phyloP scores from a whole-genome alignment of 2,797 vertebrate species.

The Oceanodroma leucorhoa region DNA sequence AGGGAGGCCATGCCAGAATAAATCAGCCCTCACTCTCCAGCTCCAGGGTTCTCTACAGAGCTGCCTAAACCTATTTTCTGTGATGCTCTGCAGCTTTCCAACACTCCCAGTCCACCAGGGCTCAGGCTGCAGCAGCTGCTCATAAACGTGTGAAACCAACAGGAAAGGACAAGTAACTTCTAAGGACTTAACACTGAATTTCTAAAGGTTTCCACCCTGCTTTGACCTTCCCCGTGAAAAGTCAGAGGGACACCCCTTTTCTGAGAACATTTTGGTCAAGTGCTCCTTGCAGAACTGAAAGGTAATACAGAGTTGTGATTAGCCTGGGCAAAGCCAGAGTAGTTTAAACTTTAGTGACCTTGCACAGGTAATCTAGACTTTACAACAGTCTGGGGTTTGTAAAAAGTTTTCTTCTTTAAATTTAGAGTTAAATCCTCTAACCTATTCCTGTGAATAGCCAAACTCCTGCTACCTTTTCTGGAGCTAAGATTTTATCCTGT shows the following conservation, averaged over 20 bases:
- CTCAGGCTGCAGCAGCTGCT: constrained; percentile 33
- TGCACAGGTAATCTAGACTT: neutral
- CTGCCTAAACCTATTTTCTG: constrained; percentile 40
- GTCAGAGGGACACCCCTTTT: neutral
- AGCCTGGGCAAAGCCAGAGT: neutral
- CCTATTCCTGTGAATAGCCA: neutral
- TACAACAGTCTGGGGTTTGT: neutral
- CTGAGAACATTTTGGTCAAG: neutral
- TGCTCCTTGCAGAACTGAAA: neutral
- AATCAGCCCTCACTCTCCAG: constrained; percentile 4
- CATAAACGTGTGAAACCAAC: constrained; percentile 19
- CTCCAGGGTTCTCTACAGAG: neutral
- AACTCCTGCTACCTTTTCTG: neutral
- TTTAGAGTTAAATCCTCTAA: neutral
- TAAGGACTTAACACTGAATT: neutral
- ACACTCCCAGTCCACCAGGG: constrained; percentile 7
- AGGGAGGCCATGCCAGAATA: neutral
- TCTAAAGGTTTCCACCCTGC: neutral
- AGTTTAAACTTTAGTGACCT: neutral
- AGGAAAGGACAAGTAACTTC: constrained; percentile 6
- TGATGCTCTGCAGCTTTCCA: constrained; percentile 4
- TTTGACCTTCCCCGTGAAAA: neutral
- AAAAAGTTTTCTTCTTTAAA: neutral
- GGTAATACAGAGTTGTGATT: neutral
- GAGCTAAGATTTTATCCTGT: neutral